Conservation (phyloP, 2,113 vertebrate species). For the Gadus macrocephalus region DNA sequence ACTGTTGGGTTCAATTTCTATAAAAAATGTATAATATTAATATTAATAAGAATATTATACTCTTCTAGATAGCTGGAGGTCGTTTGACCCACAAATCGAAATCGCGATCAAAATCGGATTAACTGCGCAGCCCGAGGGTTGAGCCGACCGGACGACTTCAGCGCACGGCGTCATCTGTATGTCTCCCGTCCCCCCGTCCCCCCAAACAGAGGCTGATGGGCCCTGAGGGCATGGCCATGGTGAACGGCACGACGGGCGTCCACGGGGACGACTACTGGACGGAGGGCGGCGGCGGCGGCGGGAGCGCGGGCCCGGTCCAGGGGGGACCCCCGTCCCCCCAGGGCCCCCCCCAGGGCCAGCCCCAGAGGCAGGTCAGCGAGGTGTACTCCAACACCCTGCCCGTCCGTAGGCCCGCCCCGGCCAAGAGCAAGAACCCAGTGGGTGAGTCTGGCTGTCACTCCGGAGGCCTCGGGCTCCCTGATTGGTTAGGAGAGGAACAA, state of each 20-base stretch:
- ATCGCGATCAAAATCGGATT: no score
- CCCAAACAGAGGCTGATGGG: constrained; percentile 86
- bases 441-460: constrained; percentile 68
- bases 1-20: no score
- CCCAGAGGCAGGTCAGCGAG: constrained; percentile 94
- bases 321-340: constrained; percentile 83
- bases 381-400: constrained; percentile 98
- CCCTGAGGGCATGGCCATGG: constrained; percentile 84
- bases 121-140: no score
- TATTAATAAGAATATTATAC: no score
- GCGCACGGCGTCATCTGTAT: background rate
- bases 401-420: constrained; percentile 89
- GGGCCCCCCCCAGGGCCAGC: constrained; percentile 61
- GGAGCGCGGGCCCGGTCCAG: constrained; percentile 77
- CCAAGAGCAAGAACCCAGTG: constrained; percentile 90
- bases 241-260: constrained; percentile 88
- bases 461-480: no score
- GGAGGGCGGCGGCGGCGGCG: constrained; percentile 65
- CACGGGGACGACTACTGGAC: constrained; percentile 85
- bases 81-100: no score
- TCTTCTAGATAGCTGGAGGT: no score
- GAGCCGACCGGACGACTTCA: no score
- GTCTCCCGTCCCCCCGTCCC: background rate
- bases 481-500: no score
- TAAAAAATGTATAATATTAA: no score